A percentile compares a stretch with the other conserved stretches of the same genome.
phyloP scores from a whole-genome alignment of 2,888 invertebrate genomes.

The Dasypolia templi region DNA sequence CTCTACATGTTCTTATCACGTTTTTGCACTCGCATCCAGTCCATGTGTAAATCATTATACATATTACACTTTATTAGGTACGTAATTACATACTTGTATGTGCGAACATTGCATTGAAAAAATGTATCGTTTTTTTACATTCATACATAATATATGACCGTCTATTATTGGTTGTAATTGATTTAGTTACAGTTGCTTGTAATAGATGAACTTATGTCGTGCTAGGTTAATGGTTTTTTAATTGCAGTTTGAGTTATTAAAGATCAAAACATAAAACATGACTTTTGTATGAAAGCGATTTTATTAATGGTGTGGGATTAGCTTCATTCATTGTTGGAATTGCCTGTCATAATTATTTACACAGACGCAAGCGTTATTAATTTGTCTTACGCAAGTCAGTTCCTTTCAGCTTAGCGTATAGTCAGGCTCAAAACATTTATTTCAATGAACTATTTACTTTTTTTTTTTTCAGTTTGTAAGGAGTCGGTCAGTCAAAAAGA shows the following conservation, averaged over 20 bases:
- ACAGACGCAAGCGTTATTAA: background rate
- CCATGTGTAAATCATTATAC: conserved; percentile 71
- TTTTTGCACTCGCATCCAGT: conserved; percentile 60
- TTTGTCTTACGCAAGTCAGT: background rate
- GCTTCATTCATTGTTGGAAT: conserved; percentile 3
- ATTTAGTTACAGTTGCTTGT: conserved; percentile 47
- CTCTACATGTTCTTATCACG: conserved; percentile 46
- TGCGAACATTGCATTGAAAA: conserved; percentile 71
- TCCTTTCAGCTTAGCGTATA: no score
- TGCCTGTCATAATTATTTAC: background rate
- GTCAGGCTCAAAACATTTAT: background rate
- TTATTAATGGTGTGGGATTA: conserved; percentile 9
- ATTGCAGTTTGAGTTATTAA: conserved; percentile 31
- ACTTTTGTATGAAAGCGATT: conserved; percentile 16
- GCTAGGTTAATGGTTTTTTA: conserved; percentile 33
- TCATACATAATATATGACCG: conserved; percentile 21
- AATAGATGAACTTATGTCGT: conserved; percentile 19
- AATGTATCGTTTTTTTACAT: conserved; percentile 6
- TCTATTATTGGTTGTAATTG: conserved; percentile 36
- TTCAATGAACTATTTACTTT: no score
- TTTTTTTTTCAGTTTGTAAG: no score
- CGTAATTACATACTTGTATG: conserved; percentile 75
- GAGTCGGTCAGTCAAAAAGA: background rate
- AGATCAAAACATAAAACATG: conserved; percentile 17
- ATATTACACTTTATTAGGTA: conserved; percentile 74